Base-by-base conservation (phyloP, 2,888 invertebrate genomes). In the Pollenia griseotomentosa region DNA sequence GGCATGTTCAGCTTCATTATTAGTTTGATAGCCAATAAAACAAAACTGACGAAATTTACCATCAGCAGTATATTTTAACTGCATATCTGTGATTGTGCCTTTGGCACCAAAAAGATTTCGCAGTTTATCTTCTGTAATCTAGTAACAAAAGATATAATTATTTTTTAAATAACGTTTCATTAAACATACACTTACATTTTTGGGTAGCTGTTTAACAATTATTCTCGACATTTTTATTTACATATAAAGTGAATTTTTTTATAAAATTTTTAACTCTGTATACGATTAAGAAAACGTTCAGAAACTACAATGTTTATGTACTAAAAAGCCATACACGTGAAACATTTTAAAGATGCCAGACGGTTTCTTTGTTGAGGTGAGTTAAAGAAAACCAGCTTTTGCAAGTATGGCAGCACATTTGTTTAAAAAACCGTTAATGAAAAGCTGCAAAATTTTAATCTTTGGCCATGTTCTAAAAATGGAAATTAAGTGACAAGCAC, bases 21-120 rank as follows among this genome's bases (percentile, higher is more conserved):
- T 97, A 33, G 95, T 95, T 91, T 97, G 96, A 93, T 96, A 99
- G 9, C 99, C 99, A 89, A 99, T 94, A 92, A 99, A 99, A 6
- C 96, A 98, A 94, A 99, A 99, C 90, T 97, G 96, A 84, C 99
- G 95, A 92, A 99, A 99, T 91, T 96, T 96, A 10, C 99, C 99
- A 94, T 97, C 96, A 89, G 96, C 83, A 0, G 98, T 98, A 91
- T 97, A 99, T 93, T 99, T 99, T 9, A 99, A 93, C 90, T 98
- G 97, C 9, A 99, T 95, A 94, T 99, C 99, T 9, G 99, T 99
- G 10, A 99, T 96, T 88, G 95, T 95, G 33, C 98, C 98, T 91
- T 97, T 96, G 90, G 96, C 93, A 70, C 96, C 95, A 93, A 99
- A 99, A 77, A 96, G 92, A 89, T 96, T 95, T 89, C 95, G 95